Conservation (phyloP, 2,113 vertebrate species). For the Hemicordylus capensis region DNA sequence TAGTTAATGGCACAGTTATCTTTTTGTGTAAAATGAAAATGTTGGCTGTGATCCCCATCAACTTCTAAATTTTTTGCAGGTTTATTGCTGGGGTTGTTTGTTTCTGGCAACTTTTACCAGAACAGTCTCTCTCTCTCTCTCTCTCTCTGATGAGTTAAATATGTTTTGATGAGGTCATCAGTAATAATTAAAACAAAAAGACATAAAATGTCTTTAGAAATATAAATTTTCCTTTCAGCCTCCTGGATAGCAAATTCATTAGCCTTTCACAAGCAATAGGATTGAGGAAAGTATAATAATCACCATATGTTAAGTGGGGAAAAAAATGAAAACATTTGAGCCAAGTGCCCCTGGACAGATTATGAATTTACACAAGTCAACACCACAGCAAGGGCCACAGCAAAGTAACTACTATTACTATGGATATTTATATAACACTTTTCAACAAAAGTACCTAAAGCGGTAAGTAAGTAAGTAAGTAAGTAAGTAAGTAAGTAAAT, state of each 20-base stretch:
- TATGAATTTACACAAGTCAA: not conserved
- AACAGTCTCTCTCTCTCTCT: too few species aligned
- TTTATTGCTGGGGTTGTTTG: constrained; percentile 53
- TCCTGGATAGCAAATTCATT: not conserved
- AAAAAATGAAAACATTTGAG: not conserved
- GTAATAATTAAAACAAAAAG: too few species aligned
- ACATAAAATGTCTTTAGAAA: too few species aligned
- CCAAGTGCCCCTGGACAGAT: constrained; percentile 18
- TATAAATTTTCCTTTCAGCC: not conserved
- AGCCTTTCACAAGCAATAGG: not conserved
- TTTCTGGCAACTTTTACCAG: constrained; percentile 23
- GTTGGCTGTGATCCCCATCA: constrained; percentile 61
- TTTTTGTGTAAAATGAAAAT: constrained; percentile 41
- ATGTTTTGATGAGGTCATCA: not conserved
- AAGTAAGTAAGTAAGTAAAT: too few species aligned
- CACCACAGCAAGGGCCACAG: not conserved
- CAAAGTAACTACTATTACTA: too few species aligned
- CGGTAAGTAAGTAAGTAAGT: too few species aligned
- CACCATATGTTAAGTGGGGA: accelerated
- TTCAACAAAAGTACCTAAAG: too few species aligned
- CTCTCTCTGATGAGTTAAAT: not conserved
- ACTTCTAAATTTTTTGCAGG: constrained; percentile 58
- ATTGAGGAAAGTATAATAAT: not conserved
- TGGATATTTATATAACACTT: too few species aligned
- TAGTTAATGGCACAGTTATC: constrained; percentile 64